Base-by-base conservation (phyloP, 64 coral and sea anemone genomes). In the Pocillopora verrucosa region DNA sequence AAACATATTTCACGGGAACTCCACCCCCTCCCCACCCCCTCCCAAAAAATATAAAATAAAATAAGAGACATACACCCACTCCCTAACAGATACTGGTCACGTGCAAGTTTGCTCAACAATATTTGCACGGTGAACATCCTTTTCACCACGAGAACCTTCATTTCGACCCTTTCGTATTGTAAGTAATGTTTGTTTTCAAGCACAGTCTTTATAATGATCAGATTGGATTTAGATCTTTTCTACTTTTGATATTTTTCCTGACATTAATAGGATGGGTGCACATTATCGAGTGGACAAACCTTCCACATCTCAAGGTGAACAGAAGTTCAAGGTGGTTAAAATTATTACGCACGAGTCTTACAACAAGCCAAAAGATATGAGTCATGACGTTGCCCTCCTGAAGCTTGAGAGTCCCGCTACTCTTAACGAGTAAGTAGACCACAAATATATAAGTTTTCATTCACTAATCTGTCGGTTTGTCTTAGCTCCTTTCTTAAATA, bases 361-460 rank as follows among this genome's bases (percentile, higher is more conserved):
- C 77, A 57, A 89, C 77, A 62, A 69, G 10, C 64, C 77, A 17
- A 12, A 11, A 4, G 12, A 58, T 22, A 73, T 81, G 63, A 61
- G 78, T 30, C 64, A 90, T 37, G 88, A 90, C 62, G 79, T 90
- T 38, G 88, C 88, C 11, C 65, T 90, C 11, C 17, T 90, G 30
- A 90, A 90, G 24, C 88, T 90, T 34, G 77, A 90, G 35, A 22
- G 78, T 5, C 41, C 60, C 10, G 88, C 88, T 26, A 41, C 19
- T 11, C 65, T 90, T 0, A 59, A 90, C 62, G 15, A 20, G 88
- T 90, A 90, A 59, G 65, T 58, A 14, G 17, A 61, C n/a, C 16
- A 72, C 41, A 11, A 20, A 56, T 25, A 79, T 11, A 13, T 56
- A 45, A 20, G 35, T 79, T 36, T 79, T 11, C 1, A 79, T 17